Base-by-base conservation (phyloP, 2,113 vertebrate species). In the Hypanus sabinus region DNA sequence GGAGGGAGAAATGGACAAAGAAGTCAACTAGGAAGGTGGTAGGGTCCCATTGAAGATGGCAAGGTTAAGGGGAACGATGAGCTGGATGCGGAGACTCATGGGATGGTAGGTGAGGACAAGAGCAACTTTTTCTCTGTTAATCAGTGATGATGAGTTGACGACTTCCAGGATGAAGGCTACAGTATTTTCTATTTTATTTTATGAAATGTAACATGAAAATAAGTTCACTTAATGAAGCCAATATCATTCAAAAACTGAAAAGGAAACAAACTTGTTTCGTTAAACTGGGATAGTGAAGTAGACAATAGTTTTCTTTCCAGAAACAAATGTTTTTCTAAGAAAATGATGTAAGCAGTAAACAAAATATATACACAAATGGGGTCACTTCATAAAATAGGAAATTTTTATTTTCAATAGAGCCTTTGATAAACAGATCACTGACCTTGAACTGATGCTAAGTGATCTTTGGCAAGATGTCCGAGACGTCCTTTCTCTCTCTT, bases 401-500 rank as follows among this genome's bases (percentile, higher is more conserved):
- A 80, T 27, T 0, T 65, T 18, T 33, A 90, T 88, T n/a, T 62
- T 22, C 27, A 24, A 60, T 71, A 38, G 11, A 36, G 68, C 57
- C 76, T 7, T 33, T 22, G 16, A 55, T 70, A 14, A 12, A 55
- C 76, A 12, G 71, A 8, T 68, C 6, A 95, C 93, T 73, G 77
- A 96, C 94, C 94, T 95, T 95, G 95, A 70, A 94, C 96, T 94
- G 96, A 96, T 94, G 96, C 87, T 96, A 97, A 97, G 96, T 97
- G 96, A 36, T 97, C 97, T 97, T 99, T 98, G 97, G 97, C 97
- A 95, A 99, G 96, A 70, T 99, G 98, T 76, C 96, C 98, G 94
- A 99, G 96, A 68, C 99, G 97, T 94, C 97, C 98, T 95, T 99
- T 99, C 96, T 99, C 99, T 96, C 99, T 99, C 97, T 99, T 99